phyloP scores from a whole-genome alignment of 1,140 invertebrate genomes.

The Halesus radiatus region DNA sequence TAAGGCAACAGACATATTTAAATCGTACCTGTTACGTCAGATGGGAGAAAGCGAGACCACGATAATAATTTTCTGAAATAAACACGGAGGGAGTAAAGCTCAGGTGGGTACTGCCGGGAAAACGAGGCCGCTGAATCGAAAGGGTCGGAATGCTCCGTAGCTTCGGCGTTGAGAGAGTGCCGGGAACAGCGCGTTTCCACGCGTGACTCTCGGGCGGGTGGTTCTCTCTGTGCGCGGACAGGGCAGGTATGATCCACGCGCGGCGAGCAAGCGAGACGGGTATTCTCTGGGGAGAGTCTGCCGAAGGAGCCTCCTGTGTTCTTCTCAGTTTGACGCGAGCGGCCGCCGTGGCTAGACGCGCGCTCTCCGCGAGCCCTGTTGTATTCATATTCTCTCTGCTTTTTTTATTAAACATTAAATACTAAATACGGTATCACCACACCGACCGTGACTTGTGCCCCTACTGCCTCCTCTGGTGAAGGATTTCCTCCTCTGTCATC shows the following conservation, averaged over 20 bases:
- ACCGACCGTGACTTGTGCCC: constrained; percentile 39
- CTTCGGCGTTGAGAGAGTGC: neutral
- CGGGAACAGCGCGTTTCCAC: neutral
- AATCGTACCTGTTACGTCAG: constrained; percentile 55
- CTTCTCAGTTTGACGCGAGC: constrained; percentile 56
- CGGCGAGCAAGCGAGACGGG: constrained; percentile 39
- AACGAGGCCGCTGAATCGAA: neutral
- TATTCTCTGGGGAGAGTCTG: constrained; percentile 14
- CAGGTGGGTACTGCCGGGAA: constrained; percentile 9
- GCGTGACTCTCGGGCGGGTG: constrained; percentile 2
- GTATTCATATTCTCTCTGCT: constrained; percentile 49
- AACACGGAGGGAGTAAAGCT: neutral
- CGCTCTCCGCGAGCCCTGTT: constrained; percentile 51
- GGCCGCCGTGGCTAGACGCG: constrained; percentile 58
- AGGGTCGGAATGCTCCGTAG: neutral
- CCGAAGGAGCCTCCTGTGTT: constrained; percentile 19
- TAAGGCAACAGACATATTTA: constrained; percentile 30
- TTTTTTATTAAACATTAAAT: constrained; percentile 47
- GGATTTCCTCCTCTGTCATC: constrained; percentile 39
- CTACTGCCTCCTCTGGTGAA: constrained; percentile 40
- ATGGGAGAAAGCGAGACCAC: constrained; percentile 23
- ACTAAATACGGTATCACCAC: constrained; percentile 29
- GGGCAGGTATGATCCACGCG: constrained; percentile 24
- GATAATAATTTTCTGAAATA: constrained; percentile 9
- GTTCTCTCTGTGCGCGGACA: constrained; percentile 1